phyloP scores from a whole-genome alignment of 1,140 invertebrate species.

The Drosophila willistoni region DNA sequence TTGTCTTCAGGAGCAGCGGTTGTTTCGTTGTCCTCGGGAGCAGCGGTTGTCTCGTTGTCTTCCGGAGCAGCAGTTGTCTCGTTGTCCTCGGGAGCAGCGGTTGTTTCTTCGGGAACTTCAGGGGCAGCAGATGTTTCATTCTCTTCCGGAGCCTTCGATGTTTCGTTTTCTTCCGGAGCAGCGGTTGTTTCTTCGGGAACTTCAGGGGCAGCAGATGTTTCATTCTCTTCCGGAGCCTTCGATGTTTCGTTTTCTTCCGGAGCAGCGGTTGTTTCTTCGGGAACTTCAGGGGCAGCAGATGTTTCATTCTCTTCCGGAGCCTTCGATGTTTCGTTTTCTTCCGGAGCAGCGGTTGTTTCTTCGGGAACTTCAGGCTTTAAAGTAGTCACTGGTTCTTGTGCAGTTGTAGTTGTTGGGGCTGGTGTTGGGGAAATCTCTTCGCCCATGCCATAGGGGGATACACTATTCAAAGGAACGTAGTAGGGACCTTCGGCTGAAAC shows the following conservation, averaged over 20 bases:
- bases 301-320: neutral
- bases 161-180: constrained; percentile 6
- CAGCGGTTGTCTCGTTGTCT: neutral
- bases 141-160: neutral
- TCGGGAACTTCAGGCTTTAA: neutral
- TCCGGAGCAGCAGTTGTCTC: neutral
- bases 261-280: constrained; percentile 5
- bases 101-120: neutral
- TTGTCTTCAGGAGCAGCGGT: neutral
- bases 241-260: constrained; percentile 8
- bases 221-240: neutral
- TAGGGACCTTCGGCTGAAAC: constrained; percentile 50
- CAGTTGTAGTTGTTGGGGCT: neutral
- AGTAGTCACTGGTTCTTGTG: neutral
- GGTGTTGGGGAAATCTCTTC: constrained; percentile 15
- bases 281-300: neutral
- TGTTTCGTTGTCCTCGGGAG: neutral
- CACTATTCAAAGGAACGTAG: constrained; percentile 61
- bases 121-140: neutral
- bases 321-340: neutral
- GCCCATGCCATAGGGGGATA: constrained; percentile 52
- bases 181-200: constrained; percentile 10
- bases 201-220: constrained; percentile 1
- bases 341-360: neutral
- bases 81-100: neutral